Conservation (phyloP, 2,113 vertebrate genomes). For the Pachycephala philippinensis region DNA sequence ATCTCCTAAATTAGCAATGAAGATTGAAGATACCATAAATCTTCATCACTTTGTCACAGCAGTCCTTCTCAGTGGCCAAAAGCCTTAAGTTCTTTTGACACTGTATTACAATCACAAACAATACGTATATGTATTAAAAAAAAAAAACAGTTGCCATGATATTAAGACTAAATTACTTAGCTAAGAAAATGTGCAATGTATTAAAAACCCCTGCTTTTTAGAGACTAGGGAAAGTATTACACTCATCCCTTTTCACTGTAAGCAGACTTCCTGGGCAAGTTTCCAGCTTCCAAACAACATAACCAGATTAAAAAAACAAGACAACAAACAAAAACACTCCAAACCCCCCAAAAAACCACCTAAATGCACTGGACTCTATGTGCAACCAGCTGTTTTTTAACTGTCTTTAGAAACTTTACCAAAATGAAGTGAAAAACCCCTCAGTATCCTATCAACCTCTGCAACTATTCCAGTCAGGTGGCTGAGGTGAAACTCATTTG, state of each 20-base stretch:
- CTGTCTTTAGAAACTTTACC: not conserved
- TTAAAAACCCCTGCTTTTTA: not conserved
- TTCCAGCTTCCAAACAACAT: not conserved
- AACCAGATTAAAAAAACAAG: not conserved
- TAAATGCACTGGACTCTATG: not conserved
- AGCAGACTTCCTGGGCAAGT: not conserved
- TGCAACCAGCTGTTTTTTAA: not conserved
- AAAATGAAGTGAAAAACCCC: not conserved
- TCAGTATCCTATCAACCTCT: not conserved
- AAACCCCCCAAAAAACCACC: not conserved
- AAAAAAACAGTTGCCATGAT: not conserved
- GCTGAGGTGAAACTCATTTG: not conserved
- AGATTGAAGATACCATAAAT: not conserved
- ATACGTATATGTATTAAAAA: accelerated
- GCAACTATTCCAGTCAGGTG: not conserved
- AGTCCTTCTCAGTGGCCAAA: not conserved
- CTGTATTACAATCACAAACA: not conserved
- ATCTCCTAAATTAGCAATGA: not conserved
- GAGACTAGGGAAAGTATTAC: not conserved
- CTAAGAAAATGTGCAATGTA: not conserved
- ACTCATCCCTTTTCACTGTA: not conserved
- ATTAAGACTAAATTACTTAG: not conserved
- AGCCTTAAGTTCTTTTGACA: not conserved
- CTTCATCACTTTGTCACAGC: not conserved
- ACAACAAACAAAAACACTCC: not conserved